Conservation (phyloP, 2,797 vertebrate genomes). For the Momotus momota region DNA sequence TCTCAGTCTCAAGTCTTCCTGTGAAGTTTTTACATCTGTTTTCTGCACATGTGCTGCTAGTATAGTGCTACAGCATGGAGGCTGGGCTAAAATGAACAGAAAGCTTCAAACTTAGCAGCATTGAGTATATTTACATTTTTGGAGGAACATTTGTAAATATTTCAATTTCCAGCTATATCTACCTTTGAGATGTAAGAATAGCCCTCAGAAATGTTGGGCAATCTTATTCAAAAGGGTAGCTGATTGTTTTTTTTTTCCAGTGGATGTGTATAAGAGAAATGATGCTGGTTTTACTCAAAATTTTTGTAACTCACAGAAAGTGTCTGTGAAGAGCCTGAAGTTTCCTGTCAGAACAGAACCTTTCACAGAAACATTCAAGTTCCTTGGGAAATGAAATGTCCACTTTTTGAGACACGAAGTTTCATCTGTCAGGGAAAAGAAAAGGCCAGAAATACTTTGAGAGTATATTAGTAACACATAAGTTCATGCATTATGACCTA, state of each 20-base stretch:
- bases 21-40: neutral
- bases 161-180: neutral
- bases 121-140: neutral
- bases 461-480: neutral
- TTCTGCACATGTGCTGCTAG: neutral
- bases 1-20: neutral
- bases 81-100: neutral
- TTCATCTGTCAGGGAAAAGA: neutral
- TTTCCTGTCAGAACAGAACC: neutral
- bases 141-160: neutral
- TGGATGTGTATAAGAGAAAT: neutral
- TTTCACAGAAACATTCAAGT: neutral
- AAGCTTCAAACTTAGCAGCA: neutral
- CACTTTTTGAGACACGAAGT: neutral
- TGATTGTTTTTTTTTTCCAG: neutral
- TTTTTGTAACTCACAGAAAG: neutral
- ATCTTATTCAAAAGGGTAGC: fast-evolving
- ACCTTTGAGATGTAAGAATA: neutral
- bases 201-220: neutral
- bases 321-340: neutral
- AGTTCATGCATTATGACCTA: neutral
- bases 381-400: slow-evolving; percentile 1
- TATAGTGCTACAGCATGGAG: neutral
- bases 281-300: neutral
- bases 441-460: neutral